Base-by-base conservation (phyloP, 37 sponge, comb jelly and placozoan genomes). In the Hormiphora californensis region DNA sequence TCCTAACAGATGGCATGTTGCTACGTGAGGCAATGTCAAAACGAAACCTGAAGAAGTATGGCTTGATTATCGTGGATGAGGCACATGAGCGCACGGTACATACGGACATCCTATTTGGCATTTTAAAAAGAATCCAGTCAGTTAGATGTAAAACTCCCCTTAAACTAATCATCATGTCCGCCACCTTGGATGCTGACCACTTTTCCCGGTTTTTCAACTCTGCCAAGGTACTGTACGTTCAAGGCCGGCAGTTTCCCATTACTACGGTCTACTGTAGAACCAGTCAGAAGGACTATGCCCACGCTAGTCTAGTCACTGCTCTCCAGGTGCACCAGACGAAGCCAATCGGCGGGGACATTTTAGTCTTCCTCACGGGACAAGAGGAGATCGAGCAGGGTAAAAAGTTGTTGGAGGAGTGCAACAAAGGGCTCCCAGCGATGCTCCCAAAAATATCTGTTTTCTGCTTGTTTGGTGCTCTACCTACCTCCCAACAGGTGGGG, bases 51-150 rank as follows among this genome's bases (percentile, higher is more conserved):
- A 89, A 39, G 22, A 91, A 89, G 93, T 93, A 55, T 37, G 86
- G 73, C 51, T 85, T 88, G 19, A 89, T 95, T 1, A 88, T 96
- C 21, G 69, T 96, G 33, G 97, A 96, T 53, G 97, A 96, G 61
- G 97, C 97, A 39, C 97, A 96, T 55, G 97, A 94, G 85, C 78
- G 97, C 0, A 96, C 94, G 22, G 88, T 96, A 9, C 91, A 96
- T 88, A 96, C 97, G 21, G 97, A 96, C 63, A 85, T 96, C 0
- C 88, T 96, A 49, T 94, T 96, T 92, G 97, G 97, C 11, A 86
- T 96, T 3, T 86, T 94, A 11, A 96, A 96, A 85, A 38, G 44
- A n/a, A 93, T 93, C 17, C 94, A 96, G 69, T 22, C 54, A 15
- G 30, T 59, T 32, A 85, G 97, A 33, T 21, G 8, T 21, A 63